Conservation (phyloP, 2,797 vertebrate species). For the Pygocentrus nattereri region DNA sequence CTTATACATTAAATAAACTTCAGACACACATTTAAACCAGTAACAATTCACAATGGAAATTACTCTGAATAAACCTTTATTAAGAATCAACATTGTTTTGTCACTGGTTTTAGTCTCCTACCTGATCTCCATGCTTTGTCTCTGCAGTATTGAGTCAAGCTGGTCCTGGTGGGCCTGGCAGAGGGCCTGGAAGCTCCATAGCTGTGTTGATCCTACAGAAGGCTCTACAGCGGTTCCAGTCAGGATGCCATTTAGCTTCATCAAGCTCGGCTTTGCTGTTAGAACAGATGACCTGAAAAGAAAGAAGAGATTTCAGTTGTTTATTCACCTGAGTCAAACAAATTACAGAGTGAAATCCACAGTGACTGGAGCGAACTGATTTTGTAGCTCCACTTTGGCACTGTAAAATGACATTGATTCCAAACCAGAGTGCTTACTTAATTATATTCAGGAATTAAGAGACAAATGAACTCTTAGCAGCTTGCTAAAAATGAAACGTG, state of each 20-base stretch:
- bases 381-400: conserved; percentile 11
- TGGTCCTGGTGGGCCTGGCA: conserved; percentile 85
- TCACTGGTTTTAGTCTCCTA: neutral
- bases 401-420: neutral
- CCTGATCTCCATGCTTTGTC: conserved; percentile 63
- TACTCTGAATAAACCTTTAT: neutral
- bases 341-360: conserved; percentile 10
- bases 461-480: neutral
- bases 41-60: neutral
- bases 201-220: conserved; percentile 63
- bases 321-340: conserved; percentile 24
- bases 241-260: conserved; percentile 75
- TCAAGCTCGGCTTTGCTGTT: conserved; percentile 77
- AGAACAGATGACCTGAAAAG: conserved; percentile 78
- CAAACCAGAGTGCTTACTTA: neutral
- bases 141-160: conserved; percentile 71
- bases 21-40: neutral
- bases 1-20: neutral
- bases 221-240: conserved; percentile 58
- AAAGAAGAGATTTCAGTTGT: conserved; percentile 26
- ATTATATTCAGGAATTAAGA: neutral
- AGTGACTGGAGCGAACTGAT: neutral
- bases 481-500: conserved; percentile 8
- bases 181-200: conserved; percentile 77
- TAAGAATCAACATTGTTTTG: neutral